phyloP scores from a whole-genome alignment of 2,113 vertebrate genomes.

The Smithornis capensis region DNA sequence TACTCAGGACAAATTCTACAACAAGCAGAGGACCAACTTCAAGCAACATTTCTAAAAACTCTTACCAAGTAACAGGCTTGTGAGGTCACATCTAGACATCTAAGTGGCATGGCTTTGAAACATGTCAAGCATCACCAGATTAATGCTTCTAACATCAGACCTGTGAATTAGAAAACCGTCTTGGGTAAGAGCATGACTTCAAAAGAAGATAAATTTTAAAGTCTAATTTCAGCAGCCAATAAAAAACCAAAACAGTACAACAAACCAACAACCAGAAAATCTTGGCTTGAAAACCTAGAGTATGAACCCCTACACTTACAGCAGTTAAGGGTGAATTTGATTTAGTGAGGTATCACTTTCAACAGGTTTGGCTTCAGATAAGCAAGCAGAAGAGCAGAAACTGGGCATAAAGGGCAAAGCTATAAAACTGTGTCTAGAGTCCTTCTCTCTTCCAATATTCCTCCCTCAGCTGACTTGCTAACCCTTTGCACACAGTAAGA shows the following conservation, averaged over 20 bases:
- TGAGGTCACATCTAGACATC: neutral
- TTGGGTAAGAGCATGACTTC: neutral
- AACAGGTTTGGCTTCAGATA: neutral
- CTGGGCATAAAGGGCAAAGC: neutral
- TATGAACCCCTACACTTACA: neutral
- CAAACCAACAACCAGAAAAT: neutral
- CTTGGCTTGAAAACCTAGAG: neutral
- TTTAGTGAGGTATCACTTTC: neutral
- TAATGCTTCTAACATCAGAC: neutral
- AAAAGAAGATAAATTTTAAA: neutral
- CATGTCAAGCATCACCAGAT: neutral
- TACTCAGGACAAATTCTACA: neutral
- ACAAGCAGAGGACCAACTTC: neutral
- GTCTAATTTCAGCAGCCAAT: neutral
- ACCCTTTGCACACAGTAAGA: neutral
- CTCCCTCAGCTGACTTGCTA: neutral
- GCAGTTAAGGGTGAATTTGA: neutral
- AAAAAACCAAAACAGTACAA: neutral
- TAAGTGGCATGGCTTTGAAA: neutral
- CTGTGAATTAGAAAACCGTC: neutral
- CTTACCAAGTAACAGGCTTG: neutral
- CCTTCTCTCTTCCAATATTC: neutral
- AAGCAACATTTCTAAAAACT: neutral
- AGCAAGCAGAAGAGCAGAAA: neutral
- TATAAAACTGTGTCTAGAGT: neutral